Percentiles rank a stretch among this genome's conserved stretches.
phyloP scores from a whole-genome alignment of 1,140 invertebrate genomes.

The Pectinophora gossypiella region DNA sequence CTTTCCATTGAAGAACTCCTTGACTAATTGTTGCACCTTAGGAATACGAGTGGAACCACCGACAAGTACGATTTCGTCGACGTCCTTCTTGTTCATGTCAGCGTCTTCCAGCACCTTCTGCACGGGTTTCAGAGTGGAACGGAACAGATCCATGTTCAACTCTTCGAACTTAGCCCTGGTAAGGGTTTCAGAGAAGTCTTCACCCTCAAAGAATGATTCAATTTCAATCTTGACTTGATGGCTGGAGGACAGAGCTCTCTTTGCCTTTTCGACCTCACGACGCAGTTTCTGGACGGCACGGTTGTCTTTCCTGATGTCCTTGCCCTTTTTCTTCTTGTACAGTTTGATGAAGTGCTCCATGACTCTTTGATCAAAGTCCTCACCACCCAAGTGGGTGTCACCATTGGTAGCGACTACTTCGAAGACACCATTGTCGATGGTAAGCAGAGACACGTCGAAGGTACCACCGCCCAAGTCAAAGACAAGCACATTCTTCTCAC shows the following conservation, averaged over 20 bases:
- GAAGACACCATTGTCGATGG: conserved; percentile 98
- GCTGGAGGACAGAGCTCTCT: conserved; percentile 95
- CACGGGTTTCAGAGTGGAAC: conserved; percentile 98
- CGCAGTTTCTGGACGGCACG: conserved; percentile 96
- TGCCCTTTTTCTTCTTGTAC: conserved; percentile 99
- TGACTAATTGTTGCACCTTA: conserved; percentile 98
- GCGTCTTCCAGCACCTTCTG: conserved; percentile 98
- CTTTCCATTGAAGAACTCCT: conserved; percentile 99
- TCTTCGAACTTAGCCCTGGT: conserved; percentile 99
- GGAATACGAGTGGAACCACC: conserved; percentile 99
- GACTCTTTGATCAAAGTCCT: conserved; percentile 98
- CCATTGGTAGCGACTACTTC: conserved; percentile 97
- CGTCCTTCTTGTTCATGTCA: conserved; percentile 98
- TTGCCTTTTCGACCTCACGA: conserved; percentile 98
- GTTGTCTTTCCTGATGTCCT: conserved; percentile 97
- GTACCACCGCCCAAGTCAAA: conserved; percentile 99
- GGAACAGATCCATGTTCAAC: conserved; percentile 99
- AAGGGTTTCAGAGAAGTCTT: conserved; percentile 99
- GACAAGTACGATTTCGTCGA: conserved; percentile 99
- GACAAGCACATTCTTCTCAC: conserved; percentile 98
- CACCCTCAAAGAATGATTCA: conserved; percentile 99
- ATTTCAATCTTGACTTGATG: conserved; percentile 99
- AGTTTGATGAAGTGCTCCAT: conserved; percentile 99
- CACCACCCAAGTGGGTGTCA: conserved; percentile 98
- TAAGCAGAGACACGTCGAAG: conserved; percentile 98